A percentile compares a stretch with the other conserved stretches of the same genome.
Evolutionary conservation across 2,113 vertebrate genomes (phyloP).

Genomic region (Orientallactaga bullata): DNA sequence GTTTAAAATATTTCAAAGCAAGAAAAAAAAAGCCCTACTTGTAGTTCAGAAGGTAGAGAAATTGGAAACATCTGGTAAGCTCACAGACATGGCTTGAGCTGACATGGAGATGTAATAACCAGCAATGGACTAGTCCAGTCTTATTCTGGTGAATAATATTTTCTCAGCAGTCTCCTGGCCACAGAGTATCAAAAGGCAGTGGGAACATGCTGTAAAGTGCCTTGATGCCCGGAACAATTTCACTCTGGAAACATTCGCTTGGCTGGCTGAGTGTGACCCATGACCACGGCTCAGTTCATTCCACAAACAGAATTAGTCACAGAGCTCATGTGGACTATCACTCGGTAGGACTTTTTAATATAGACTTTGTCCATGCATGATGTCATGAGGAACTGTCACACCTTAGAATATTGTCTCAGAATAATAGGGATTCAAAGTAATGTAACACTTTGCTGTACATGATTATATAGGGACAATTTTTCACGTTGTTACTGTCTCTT

Average conservation of each 20-base stretch:
- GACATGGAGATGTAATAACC: constrained; percentile 83
- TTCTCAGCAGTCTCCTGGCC: constrained; percentile 87
- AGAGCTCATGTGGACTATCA: not conserved
- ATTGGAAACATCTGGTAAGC: constrained; percentile 87
- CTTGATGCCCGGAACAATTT: constrained; percentile 83
- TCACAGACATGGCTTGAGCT: constrained; percentile 71
- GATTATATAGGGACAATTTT: not conserved
- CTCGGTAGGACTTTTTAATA: not conserved
- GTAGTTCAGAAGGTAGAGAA: constrained; percentile 82
- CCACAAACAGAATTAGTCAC: constrained; percentile 69
- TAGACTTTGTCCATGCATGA: not conserved
- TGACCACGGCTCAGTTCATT: constrained; percentile 59
- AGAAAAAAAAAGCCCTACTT: constrained; percentile 69
- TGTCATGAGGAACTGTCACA: not conserved
- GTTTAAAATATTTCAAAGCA: constrained; percentile 80
- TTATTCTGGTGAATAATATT: constrained; percentile 85
- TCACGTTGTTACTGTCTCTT: not conserved
- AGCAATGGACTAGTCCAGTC: constrained; percentile 81
- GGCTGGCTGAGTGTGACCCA: constrained; percentile 73
- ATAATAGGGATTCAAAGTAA: not conserved
- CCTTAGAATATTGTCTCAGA: constrained; percentile 32
- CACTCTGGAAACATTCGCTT: constrained; percentile 78
- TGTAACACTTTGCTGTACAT: not conserved
- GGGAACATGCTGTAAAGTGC: constrained; percentile 84
- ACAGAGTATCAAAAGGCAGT: constrained; percentile 68